Evolutionary conservation across 2,113 vertebrate species (phyloP).

Genomic region (Chaenogobius annularis): DNA sequence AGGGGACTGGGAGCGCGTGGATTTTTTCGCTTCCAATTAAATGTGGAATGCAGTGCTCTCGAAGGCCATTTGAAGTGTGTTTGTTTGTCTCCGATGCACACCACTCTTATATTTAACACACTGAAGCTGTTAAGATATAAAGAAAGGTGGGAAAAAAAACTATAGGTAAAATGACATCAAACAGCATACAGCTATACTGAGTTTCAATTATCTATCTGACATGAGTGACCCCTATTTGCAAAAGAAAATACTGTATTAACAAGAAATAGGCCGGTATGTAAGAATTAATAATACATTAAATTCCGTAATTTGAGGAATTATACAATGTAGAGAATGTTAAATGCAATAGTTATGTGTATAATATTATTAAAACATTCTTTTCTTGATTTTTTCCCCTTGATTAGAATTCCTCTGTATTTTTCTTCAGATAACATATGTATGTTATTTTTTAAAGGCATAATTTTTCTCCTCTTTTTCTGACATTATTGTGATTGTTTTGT

Average conservation of each 20-base stretch:
- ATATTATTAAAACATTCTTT: too few relatives aligned
- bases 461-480: background rate
- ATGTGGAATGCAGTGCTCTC: conserved; percentile 70
- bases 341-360: background rate
- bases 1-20: conserved; percentile 45
- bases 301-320: background rate
- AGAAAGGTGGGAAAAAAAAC: conserved; percentile 20
- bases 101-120: conserved; percentile 59
- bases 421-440: too few relatives aligned
- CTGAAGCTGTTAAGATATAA: conserved; percentile 45
- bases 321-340: background rate
- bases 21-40: conserved; percentile 71
- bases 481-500: background rate
- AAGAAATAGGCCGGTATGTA: background rate
- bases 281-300: background rate
- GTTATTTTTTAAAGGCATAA: too few relatives aligned
- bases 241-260: background rate
- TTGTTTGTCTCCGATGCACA: conserved; percentile 49
- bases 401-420: too few relatives aligned
- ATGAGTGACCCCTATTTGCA: background rate
- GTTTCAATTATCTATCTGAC: background rate
- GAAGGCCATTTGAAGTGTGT: conserved; percentile 70
- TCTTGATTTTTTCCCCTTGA: too few relatives aligned
- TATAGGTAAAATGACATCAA: conserved; percentile 51
- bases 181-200: conserved; percentile 17